Conservation (phyloP, 2,113 vertebrate species). For the Syrmaticus mikado region DNA sequence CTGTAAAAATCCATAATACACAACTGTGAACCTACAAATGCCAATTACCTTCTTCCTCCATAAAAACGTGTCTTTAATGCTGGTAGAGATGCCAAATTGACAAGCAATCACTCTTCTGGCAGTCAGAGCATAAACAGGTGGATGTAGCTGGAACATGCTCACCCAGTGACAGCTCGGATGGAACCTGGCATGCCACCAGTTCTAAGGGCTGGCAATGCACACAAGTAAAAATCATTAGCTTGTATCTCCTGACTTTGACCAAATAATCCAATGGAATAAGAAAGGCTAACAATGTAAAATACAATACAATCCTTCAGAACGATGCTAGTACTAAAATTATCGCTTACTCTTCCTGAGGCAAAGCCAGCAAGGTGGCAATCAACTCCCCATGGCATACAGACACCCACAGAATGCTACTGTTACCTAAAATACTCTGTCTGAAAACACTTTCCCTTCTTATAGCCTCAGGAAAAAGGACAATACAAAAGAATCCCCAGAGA, state of each 20-base stretch:
- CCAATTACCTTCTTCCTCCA: background rate
- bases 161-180: conserved; percentile 56
- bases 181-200: conserved; percentile 45
- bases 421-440: background rate
- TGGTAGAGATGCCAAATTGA: conserved; percentile 54
- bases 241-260: conserved; percentile 6
- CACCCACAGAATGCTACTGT: background rate
- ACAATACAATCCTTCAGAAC: background rate
- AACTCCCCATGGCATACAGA: background rate
- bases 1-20: background rate
- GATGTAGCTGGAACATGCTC: conserved; percentile 51
- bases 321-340: conserved; percentile 11
- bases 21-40: background rate
- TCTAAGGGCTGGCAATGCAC: conserved; percentile 40
- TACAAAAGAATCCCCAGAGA: background rate
- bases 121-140: conserved; percentile 69
- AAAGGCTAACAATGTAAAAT: conserved; percentile 51
- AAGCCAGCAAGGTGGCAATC: background rate
- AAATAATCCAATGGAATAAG: conserved; percentile 21
- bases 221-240: conserved; percentile 23
- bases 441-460: background rate
- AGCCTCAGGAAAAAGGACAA: conserved; percentile 28
- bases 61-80: conserved; percentile 7
- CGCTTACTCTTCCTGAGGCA: conserved; percentile 15
- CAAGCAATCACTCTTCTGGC: conserved; percentile 58